Base-by-base conservation (phyloP, 2,888 invertebrate species). In the Cephus pygmeus region DNA sequence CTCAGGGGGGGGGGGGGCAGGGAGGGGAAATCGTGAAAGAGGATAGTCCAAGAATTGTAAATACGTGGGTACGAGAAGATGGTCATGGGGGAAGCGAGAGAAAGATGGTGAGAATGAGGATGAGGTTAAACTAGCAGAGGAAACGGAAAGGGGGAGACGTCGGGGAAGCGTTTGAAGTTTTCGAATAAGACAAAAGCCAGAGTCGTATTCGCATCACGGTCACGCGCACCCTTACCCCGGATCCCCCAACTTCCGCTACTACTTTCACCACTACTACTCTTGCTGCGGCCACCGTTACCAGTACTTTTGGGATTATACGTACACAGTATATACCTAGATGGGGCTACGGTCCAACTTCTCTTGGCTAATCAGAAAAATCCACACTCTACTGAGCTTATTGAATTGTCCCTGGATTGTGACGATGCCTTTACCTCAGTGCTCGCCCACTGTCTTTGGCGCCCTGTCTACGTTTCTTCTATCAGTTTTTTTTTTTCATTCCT, bases 321-420 rank as follows among this genome's bases (percentile, higher is more conserved):
- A 56, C 23, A 56, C 40, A 1, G 40, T 23, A 56, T 56, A 56
- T 23, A 56, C 23, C 23, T 56, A 56, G 40, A 56, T 56, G 40
- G 40, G 6, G 23, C 40, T 9, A 56, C 40, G 40, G 86, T 85
- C 89, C 88, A 90, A 90, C 88, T 90, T 89, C 85, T 80, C 40
- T 84, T 85, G 84, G 87, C 89, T 90, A 90, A 90, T 90, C 90
- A 90, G 89, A 90, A 90, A 90, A 90, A 89, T 90, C 90, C 88
- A 90, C 90, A 88, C 89, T 87, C 82, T 84, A 84, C 36, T 82
- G 86, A 85, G 84, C 84, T 90, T 89, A 90, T 90, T 90, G 89
- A 90, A 89, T 90, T 86, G 88, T 85, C 83, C 78, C 82, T 80
- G 79, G 79, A 56, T 56, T 77, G 74, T 79, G 76, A 69, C 75